Percentiles rank a stretch among this genome's conserved stretches.
These are phyloP conservation scores for Ranitomeya variabilis DNA, from an alignment of 2,113 vertebrate genomes.

Conservation along the genomic window DNA sequence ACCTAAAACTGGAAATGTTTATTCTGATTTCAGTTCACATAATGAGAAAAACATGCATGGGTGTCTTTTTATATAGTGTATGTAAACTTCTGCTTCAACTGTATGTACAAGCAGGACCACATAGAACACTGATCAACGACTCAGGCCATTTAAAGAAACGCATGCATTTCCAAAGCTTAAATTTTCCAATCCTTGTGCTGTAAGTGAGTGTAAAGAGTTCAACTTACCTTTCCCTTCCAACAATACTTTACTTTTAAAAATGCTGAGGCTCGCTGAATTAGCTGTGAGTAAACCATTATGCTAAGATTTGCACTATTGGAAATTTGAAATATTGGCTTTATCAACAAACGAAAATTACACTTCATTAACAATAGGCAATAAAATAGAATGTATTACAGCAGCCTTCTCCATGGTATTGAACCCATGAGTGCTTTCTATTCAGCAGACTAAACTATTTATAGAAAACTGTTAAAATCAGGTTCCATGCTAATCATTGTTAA, in stretches of 20 bases:
- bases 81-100: too few species aligned
- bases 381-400: neutral
- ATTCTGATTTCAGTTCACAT: too few species aligned
- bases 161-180: too few species aligned
- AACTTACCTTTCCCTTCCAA: too few species aligned
- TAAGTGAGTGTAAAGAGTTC: too few species aligned
- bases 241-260: neutral
- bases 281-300: neutral
- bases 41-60: too few species aligned
- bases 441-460: neutral
- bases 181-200: too few species aligned
- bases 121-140: too few species aligned
- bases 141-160: too few species aligned
- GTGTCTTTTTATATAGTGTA: too few species aligned
- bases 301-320: neutral
- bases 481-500: neutral
- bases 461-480: neutral
- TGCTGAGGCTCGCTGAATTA: neutral
- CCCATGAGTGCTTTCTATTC: neutral
- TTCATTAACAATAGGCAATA: neutral
- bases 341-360: neutral
- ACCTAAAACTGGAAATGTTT: too few species aligned
- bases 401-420: neutral
- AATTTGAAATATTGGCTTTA: slow-evolving; percentile 1
- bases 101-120: too few species aligned